A percentile compares a stretch with the other conserved stretches of the same genome.
Conservation (phyloP, 2,113 vertebrate genomes). For the Ictalurus furcatus region DNA sequence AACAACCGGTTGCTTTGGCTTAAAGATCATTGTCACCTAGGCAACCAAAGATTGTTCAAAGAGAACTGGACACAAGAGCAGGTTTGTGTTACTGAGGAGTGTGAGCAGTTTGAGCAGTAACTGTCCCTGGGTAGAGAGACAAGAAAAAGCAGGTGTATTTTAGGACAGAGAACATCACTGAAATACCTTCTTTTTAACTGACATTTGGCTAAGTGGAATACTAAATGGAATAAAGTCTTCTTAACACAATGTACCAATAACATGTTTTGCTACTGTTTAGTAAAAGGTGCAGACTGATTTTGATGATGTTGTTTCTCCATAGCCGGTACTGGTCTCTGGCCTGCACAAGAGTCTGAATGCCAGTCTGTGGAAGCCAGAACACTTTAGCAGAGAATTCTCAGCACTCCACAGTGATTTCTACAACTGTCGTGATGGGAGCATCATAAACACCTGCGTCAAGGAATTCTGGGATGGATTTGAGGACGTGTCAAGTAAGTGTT, state of each 20-base stretch:
- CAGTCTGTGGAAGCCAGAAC: conserved; percentile 83
- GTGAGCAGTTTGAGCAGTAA: conserved; percentile 13
- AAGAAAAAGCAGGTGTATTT: background rate
- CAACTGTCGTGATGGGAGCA: conserved; percentile 85
- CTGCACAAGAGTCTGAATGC: conserved; percentile 83
- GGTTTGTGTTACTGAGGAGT: conserved; percentile 67
- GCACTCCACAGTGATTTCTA: conserved; percentile 83
- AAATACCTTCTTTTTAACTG: background rate
- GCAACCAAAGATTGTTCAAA: conserved; percentile 86
- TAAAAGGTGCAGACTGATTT: background rate
- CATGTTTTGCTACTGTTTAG: background rate
- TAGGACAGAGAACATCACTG: background rate
- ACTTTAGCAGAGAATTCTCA: conserved; percentile 81
- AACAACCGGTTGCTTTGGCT: conserved; percentile 83
- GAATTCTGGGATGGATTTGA: conserved; percentile 93
- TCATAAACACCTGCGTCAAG: conserved; percentile 81
- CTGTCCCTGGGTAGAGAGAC: background rate
- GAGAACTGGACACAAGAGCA: conserved; percentile 85
- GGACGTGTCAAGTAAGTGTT: conserved; percentile 81
- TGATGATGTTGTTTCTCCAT: conserved; percentile 25
- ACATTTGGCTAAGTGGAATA: background rate
- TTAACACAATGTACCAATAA: background rate
- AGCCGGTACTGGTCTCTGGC: conserved; percentile 85
- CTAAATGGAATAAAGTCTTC: background rate
- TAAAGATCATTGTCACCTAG: conserved; percentile 80